phyloP scores from a whole-genome alignment of 2,113 vertebrate genomes.

The Paracanthobrama guichenoti region DNA sequence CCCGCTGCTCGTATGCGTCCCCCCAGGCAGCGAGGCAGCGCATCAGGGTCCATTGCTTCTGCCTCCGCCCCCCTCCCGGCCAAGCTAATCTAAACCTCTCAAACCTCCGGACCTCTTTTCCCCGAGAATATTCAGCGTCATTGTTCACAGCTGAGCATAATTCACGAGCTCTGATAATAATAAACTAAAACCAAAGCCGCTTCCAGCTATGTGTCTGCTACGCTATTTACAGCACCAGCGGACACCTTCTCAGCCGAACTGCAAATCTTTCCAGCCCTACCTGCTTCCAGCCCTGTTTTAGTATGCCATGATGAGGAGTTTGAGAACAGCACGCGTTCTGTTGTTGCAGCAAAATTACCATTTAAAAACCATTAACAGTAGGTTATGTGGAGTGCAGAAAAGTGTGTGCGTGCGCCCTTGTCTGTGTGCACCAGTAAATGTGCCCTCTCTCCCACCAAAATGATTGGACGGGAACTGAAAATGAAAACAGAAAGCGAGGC shows the following conservation, averaged over 20 bases:
- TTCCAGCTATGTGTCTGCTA: slow-evolving; percentile 27
- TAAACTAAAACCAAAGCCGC: slow-evolving; percentile 11
- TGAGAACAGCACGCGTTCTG: slow-evolving; percentile 30
- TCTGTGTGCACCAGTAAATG: slow-evolving; percentile 44
- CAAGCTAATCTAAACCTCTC: slow-evolving; percentile 20
- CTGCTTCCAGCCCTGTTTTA: slow-evolving; percentile 39
- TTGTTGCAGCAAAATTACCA: slow-evolving; percentile 49
- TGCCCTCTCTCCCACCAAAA: slow-evolving; percentile 37
- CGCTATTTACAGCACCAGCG: slow-evolving; percentile 17
- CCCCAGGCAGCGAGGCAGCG: slow-evolving; percentile 47
- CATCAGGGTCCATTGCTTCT: slow-evolving; percentile 41
- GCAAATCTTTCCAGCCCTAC: slow-evolving; percentile 23
- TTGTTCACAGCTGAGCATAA: slow-evolving; percentile 19
- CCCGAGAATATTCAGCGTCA: not conserved
- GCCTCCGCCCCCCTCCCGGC: slow-evolving; percentile 1
- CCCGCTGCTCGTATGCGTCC: slow-evolving; percentile 48
- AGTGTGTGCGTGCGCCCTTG: not conserved
- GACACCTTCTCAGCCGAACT: not conserved
- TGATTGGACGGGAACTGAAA: slow-evolving; percentile 49
- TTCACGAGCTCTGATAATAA: slow-evolving; percentile 25
- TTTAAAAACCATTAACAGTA: slow-evolving; percentile 51
- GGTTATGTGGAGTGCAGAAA: slow-evolving; percentile 40
- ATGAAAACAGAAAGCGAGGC: slow-evolving; percentile 46
- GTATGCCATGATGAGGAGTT: slow-evolving; percentile 19
- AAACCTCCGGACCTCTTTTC: slow-evolving; percentile 1